Evolutionary conservation across 2,888 invertebrate genomes (phyloP).

Genomic region (Frankliniella fusca): DNA sequence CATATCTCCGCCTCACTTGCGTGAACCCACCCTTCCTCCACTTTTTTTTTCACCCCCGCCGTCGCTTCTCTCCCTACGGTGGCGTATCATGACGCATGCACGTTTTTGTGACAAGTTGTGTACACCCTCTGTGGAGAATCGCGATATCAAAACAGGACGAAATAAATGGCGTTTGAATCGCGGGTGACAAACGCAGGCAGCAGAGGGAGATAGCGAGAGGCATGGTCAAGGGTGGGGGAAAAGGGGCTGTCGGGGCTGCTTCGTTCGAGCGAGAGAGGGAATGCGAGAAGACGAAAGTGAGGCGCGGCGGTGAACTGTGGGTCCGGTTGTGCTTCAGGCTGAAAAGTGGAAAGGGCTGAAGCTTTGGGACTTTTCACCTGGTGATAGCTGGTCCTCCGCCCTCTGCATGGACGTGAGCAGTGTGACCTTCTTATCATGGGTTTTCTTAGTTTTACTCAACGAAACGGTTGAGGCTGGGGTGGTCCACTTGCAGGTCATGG

Average conservation of each 20-base stretch:
- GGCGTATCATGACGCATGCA: background rate
- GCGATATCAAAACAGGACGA: slow-evolving; percentile 17
- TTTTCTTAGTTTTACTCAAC: too few species aligned
- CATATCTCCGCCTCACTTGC: too few species aligned
- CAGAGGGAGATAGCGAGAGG: background rate
- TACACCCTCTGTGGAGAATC: slow-evolving; percentile 26
- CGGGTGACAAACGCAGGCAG: slow-evolving; percentile 19
- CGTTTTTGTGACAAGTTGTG: slow-evolving; percentile 22
- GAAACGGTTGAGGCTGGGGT: too few species aligned
- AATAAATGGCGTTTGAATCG: slow-evolving; percentile 26
- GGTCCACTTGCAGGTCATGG: too few species aligned
- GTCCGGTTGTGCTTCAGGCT: too few species aligned
- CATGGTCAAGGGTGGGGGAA: background rate
- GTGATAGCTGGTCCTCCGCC: too few species aligned
- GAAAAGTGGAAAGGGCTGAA: too few species aligned
- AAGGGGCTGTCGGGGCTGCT: background rate
- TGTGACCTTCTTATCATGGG: too few species aligned
- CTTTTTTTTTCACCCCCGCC: background rate
- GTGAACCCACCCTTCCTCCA: too few species aligned
- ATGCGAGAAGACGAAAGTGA: background rate
- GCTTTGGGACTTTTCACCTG: too few species aligned
- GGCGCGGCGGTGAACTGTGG: too few species aligned
- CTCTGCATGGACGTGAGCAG: too few species aligned
- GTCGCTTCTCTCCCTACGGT: background rate
- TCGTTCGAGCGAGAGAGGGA: background rate